Conservation (phyloP, 2,797 vertebrate species). For the Acipenser transmontanus region DNA sequence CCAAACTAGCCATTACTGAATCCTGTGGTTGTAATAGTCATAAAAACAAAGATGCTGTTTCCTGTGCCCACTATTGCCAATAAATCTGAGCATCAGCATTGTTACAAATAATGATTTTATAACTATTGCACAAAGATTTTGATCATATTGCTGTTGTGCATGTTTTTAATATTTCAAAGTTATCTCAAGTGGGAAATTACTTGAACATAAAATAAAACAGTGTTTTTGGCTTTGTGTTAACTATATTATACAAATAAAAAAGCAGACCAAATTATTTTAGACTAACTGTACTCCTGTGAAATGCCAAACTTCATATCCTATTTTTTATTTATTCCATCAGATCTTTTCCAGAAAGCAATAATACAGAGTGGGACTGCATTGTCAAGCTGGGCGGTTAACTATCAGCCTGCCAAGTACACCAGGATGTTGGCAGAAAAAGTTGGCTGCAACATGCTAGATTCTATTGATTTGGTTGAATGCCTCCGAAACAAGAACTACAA, state of each 20-base stretch:
- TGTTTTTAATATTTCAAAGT: no score
- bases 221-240: slow-evolving; percentile 6
- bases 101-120: no score
- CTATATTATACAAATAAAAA: background rate
- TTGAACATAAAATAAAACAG: slow-evolving; percentile 2
- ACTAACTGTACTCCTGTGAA: background rate
- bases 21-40: no score
- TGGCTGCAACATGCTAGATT: slow-evolving; percentile 88
- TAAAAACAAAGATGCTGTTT: no score
- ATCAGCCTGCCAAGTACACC: slow-evolving; percentile 92
- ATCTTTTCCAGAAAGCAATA: slow-evolving; percentile 92
- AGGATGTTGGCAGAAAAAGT: slow-evolving; percentile 85
- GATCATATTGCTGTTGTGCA: no score
- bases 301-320: slow-evolving; percentile 9
- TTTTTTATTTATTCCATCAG: slow-evolving; percentile 43
- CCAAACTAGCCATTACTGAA: no score
- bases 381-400: slow-evolving; percentile 97
- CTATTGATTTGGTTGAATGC: slow-evolving; percentile 85
- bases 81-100: no score
- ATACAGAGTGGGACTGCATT: slow-evolving; percentile 94
- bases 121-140: no score
- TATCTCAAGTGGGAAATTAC: no score
- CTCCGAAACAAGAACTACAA: slow-evolving; percentile 83
- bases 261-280: no score
- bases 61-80: no score